These are phyloP conservation scores for Anabas testudineus DNA, from an alignment of 2,797 vertebrate species.

Conservation along the genomic window DNA sequence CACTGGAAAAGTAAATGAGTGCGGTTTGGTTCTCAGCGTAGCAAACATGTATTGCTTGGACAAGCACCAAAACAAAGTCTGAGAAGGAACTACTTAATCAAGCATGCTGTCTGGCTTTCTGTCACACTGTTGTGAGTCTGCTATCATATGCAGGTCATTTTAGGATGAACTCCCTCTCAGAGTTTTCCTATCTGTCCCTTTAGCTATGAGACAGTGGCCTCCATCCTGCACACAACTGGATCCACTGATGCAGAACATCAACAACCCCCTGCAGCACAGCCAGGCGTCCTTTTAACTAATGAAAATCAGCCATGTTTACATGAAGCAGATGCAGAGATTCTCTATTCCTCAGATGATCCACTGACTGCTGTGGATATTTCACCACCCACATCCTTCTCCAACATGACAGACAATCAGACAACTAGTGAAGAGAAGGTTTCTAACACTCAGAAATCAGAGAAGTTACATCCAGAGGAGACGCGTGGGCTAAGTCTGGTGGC, in stretches of 20 bases:
- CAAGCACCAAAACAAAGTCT: constrained; percentile 72
- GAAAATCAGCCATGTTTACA: constrained; percentile 27
- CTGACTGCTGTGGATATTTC: constrained; percentile 39
- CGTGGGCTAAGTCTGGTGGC: constrained; percentile 63
- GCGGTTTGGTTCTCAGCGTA: neutral
- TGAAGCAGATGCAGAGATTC: constrained; percentile 23
- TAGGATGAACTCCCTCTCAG: constrained; percentile 62
- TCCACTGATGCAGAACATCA: constrained; percentile 44
- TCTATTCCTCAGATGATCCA: constrained; percentile 14
- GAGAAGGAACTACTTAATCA: constrained; percentile 36
- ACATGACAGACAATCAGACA: constrained; percentile 15
- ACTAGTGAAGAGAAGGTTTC: constrained; percentile 20
- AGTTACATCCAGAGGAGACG: neutral
- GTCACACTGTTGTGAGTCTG: constrained; percentile 19
- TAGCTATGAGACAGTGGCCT: constrained; percentile 73
- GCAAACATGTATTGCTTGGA: constrained; percentile 49
- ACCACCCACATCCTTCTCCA: constrained; percentile 55
- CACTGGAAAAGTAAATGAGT: neutral
- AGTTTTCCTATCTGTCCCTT: constrained; percentile 66
- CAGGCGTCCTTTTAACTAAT: neutral
- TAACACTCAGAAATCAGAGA: constrained; percentile 9
- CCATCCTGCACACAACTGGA: constrained; percentile 67
- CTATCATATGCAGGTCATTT: constrained; percentile 34
- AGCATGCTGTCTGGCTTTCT: constrained; percentile 58
- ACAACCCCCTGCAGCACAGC: constrained; percentile 20